These are phyloP conservation scores for Herpailurus yagouaroundi DNA, from an alignment of 2,113 vertebrate species.

Conservation along the genomic window DNA sequence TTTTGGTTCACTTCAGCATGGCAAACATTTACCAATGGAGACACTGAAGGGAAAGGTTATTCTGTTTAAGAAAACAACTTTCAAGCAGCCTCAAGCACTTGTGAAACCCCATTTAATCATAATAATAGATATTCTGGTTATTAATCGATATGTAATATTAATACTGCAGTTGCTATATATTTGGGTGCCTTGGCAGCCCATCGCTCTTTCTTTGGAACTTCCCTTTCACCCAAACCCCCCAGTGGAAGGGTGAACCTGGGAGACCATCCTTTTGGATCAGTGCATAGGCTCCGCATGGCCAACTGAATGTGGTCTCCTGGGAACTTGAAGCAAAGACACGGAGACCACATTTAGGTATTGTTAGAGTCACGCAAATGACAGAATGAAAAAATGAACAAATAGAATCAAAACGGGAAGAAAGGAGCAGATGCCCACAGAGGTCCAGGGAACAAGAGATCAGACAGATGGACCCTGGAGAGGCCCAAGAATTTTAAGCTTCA, in stretches of 20 bases:
- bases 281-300: not conserved
- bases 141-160: not conserved
- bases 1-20: not conserved
- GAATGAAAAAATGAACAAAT: not conserved
- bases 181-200: not conserved
- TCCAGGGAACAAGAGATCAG: not conserved
- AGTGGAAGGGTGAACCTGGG: not conserved
- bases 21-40: not conserved
- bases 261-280: not conserved
- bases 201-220: not conserved
- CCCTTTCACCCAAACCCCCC: not conserved
- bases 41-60: not conserved
- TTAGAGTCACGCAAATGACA: not conserved
- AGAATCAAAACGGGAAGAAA: not conserved
- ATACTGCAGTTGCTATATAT: not conserved
- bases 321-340: not conserved
- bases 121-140: not conserved
- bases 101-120: not conserved
- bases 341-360: not conserved
- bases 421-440: not conserved
- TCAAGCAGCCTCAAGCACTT: not conserved
- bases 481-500: not conserved
- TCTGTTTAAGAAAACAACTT: conserved; percentile 35
- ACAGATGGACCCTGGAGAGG: not conserved
- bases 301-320: not conserved